Evolutionary conservation across 1,140 invertebrate species (phyloP), one percentile per base, ranked within the genome.

Genomic region (Daktulosphaira vitifoliae): DNA sequence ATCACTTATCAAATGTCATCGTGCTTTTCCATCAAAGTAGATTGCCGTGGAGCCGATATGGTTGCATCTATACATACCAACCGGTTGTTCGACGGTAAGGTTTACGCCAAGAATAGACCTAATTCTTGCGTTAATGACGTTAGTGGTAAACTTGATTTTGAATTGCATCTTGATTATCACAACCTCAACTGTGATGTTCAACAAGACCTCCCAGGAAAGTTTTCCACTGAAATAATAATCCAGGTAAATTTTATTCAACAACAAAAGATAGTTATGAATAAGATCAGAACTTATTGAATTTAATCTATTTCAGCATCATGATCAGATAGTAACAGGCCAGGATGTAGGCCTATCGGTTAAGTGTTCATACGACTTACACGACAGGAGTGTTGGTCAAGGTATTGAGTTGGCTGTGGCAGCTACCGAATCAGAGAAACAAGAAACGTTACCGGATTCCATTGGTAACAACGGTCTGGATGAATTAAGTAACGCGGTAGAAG

Each of bases 291-390:
- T n/a, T n/a, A n/a, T n/a, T n/a, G n/a, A n/a, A 49, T 33, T 13
- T 53, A 53, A 18, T 52, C 51, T 50, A 16, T 70, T 71, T 38
- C 74, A 79, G 71, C 78, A 80, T 68, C 79, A 81, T 68, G 80
- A 81, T 67, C 77, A 78, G 69, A 79, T 81, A 25, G 79, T 81
- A 49, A 81, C 79, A 26, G 78, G 77, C 42, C 74, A 77, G 54
- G 80, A 81, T 72, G 66, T 81, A 13, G 79, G 79, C 2, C 71
- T 81, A 13, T 75, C 77, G 13, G 74, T 81, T 5, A 72, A 78
- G 51, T 81, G 80, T 69, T 76, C 79, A 15, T 81, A 80, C 67
- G 76, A 78, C 64, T 68, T 81, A 23, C 72, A 76, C 39, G 80
- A 81, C 68, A 73, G 75, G 49, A 80, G 77, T 66, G 73, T 80